These are phyloP conservation scores for Passerina amoena DNA, from an alignment of 2,113 vertebrate species.

Conservation along the genomic window DNA sequence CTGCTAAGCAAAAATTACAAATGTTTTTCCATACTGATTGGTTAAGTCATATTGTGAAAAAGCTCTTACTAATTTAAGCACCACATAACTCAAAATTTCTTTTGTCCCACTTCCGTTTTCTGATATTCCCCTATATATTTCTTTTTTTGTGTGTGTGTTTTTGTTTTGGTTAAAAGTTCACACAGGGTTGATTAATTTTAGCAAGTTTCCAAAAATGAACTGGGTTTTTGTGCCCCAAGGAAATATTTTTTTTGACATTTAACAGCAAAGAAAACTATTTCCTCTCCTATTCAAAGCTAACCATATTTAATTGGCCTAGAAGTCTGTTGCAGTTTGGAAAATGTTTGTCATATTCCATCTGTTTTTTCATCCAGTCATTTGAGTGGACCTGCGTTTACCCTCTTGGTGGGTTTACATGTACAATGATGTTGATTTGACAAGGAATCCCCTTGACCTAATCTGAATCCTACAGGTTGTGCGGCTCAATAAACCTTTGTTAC, in stretches of 20 bases:
- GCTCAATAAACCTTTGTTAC: slow-evolving; percentile 78
- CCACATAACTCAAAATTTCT: background rate
- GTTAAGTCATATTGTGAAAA: background rate
- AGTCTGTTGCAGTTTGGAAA: slow-evolving; percentile 83
- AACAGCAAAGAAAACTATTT: slow-evolving; percentile 89
- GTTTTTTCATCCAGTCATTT: slow-evolving; percentile 76
- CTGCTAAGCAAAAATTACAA: background rate
- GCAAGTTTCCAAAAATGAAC: slow-evolving; percentile 73
- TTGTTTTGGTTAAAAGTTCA: slow-evolving; percentile 37
- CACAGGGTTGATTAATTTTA: slow-evolving; percentile 64
- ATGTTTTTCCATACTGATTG: background rate
- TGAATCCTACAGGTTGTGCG: slow-evolving; percentile 71
- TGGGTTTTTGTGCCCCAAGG: slow-evolving; percentile 74
- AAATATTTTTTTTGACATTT: slow-evolving; percentile 84
- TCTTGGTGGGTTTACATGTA: slow-evolving; percentile 76
- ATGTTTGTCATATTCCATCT: slow-evolving; percentile 82
- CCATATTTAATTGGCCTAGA: slow-evolving; percentile 85
- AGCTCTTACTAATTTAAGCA: background rate
- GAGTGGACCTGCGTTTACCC: slow-evolving; percentile 81
- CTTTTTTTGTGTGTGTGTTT: background rate
- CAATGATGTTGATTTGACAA: slow-evolving; percentile 78
- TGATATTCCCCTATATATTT: background rate
- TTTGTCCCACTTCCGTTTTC: background rate
- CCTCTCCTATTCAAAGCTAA: slow-evolving; percentile 83
- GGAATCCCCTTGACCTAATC: slow-evolving; percentile 77